Percentiles rank a stretch among this genome's conserved stretches.
Conservation (phyloP, 2,797 vertebrate species). For the Pristis pectinata region DNA sequence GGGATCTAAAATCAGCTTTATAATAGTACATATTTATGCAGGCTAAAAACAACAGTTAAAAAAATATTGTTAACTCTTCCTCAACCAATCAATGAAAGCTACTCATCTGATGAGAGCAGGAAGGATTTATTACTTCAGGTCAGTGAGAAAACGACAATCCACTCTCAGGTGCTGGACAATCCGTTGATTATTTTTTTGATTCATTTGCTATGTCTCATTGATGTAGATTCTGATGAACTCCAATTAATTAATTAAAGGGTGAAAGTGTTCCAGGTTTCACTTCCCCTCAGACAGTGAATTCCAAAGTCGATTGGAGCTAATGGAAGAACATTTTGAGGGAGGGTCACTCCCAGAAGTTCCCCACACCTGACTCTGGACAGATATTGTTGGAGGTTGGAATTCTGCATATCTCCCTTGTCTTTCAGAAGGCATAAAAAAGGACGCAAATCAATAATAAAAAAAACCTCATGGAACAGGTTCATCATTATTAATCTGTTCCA, state of each 20-base stretch:
- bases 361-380: too few species aligned
- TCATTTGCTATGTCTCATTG: neutral
- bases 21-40: neutral
- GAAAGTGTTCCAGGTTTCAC: neutral
- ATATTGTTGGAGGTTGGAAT: neutral
- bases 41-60: neutral
- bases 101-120: neutral
- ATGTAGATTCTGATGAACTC: neutral
- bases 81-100: neutral
- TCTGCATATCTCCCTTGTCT: neutral
- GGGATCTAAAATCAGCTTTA: neutral
- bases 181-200: neutral
- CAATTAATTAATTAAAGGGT: neutral
- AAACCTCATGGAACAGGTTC: neutral
- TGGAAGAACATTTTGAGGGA: neutral
- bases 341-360: neutral
- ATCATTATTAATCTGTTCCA: neutral
- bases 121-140: neutral
- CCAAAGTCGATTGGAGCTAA: neutral
- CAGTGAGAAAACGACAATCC: neutral
- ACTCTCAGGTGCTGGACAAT: neutral
- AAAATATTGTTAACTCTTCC: neutral
- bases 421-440: neutral
- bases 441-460: neutral
- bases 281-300: neutral